These are phyloP conservation scores for Hoplodrina blanda DNA, from an alignment of 2,888 invertebrate genomes.

Conservation along the genomic window DNA sequence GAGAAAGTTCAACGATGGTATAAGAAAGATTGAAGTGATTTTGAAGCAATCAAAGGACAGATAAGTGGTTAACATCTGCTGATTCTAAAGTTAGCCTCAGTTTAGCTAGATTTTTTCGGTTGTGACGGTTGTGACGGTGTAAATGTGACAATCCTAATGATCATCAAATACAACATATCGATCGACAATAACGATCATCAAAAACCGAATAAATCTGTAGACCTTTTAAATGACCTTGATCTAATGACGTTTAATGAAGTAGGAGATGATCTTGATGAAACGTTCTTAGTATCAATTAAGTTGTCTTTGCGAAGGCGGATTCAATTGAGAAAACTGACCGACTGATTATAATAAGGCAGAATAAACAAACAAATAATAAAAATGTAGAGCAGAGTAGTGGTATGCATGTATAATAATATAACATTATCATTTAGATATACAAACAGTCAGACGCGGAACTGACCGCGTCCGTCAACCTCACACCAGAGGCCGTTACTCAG, in stretches of 20 bases:
- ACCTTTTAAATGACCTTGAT: not conserved
- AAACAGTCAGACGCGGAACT: conserved; percentile 45
- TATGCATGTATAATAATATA: conserved; percentile 6
- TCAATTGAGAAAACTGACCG: not conserved
- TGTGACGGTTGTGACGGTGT: too few species aligned
- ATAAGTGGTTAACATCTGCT: not conserved
- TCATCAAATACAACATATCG: too few species aligned
- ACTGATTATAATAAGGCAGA: not conserved
- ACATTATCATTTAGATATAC: conserved; percentile 27
- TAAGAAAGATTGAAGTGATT: not conserved
- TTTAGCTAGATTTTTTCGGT: too few species aligned
- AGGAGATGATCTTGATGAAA: too few species aligned
- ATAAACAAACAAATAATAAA: not conserved
- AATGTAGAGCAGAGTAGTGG: conserved; percentile 11
- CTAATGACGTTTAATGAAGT: not conserved
- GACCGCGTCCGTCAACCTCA: conserved; percentile 54
- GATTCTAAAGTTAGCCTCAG: too few species aligned
- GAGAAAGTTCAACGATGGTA: not conserved
- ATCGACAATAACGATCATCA: too few species aligned
- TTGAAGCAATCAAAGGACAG: not conserved
- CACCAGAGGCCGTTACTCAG: conserved; percentile 45
- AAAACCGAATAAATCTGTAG: not conserved
- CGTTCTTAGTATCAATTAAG: not conserved
- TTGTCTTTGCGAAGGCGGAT: not conserved
- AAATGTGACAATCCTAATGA: too few species aligned